Percentiles rank a stretch among this genome's conserved stretches.
phyloP scores from a whole-genome alignment of 2,888 invertebrate species.

The Shargacucullia verbasci region DNA sequence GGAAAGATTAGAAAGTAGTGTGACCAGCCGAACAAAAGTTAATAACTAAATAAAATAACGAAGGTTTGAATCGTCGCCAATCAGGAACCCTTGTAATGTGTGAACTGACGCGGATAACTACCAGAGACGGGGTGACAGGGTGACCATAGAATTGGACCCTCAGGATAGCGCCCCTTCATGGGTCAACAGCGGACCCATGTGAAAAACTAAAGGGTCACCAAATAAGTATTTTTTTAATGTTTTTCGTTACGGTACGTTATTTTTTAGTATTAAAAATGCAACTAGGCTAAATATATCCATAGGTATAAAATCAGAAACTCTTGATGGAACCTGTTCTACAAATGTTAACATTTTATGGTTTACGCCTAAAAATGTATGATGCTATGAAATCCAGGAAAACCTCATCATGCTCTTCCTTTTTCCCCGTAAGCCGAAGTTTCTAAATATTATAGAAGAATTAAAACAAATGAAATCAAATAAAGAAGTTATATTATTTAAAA shows the following conservation, averaged over 20 bases:
- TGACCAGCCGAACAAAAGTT: constrained; percentile 44
- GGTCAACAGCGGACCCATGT: constrained; percentile 48
- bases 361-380: too few relatives aligned
- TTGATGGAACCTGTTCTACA: too few relatives aligned
- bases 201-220: constrained; percentile 50
- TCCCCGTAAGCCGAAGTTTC: too few relatives aligned
- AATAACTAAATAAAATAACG: constrained; percentile 57
- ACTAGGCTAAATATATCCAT: too few relatives aligned
- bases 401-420: too few relatives aligned
- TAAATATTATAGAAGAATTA: too few relatives aligned
- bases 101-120: constrained; percentile 63
- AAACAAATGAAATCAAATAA: too few relatives aligned
- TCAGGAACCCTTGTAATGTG: constrained; percentile 63
- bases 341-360: too few relatives aligned
- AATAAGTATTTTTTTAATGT: constrained; percentile 43
- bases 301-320: too few relatives aligned
- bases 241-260: constrained; percentile 30
- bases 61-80: constrained; percentile 54
- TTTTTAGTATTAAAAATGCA: constrained; percentile 4
- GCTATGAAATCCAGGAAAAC: too few relatives aligned
- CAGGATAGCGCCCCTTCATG: constrained; percentile 53
- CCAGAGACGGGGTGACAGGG: constrained; percentile 56
- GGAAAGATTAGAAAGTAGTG: constrained; percentile 36
- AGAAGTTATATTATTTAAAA: too few relatives aligned
- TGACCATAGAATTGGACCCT: constrained; percentile 47